Evolutionary conservation across 1,140 invertebrate species (phyloP).

Genomic region (Pectinophora gossypiella): DNA sequence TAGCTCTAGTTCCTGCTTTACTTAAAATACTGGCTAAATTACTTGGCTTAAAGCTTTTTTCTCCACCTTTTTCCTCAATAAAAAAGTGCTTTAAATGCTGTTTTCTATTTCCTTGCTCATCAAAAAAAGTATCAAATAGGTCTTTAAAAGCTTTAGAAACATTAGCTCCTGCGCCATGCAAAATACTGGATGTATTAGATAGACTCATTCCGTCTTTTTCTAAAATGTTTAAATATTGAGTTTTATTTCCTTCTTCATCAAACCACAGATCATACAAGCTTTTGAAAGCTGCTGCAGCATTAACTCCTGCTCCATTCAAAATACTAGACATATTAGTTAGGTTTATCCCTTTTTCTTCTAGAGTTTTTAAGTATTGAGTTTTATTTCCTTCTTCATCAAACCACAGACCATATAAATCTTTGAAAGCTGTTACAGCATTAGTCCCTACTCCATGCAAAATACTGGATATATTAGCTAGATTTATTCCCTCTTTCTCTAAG

Average conservation of each 20-base stretch:
- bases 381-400: constrained; percentile 14
- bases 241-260: constrained; percentile 25
- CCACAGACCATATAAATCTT: constrained; percentile 21
- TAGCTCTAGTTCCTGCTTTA: constrained; percentile 7
- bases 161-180: constrained; percentile 29
- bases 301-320: constrained; percentile 19
- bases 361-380: constrained; percentile 15
- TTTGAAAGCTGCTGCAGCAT: constrained; percentile 19
- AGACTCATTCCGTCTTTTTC: constrained; percentile 11
- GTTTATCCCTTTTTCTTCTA: constrained; percentile 14
- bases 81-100: constrained; percentile 15
- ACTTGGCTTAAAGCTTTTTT: constrained; percentile 9
- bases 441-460: constrained; percentile 24
- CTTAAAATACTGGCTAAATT: constrained; percentile 11
- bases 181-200: constrained; percentile 25
- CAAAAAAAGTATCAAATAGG: constrained; percentile 19
- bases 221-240: constrained; percentile 27
- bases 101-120: constrained; percentile 23
- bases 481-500: constrained; percentile 12
- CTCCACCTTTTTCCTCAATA: constrained; percentile 2
- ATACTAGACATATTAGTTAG: constrained; percentile 11
- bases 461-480: constrained; percentile 24
- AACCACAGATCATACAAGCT: constrained; percentile 18
- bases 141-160: constrained; percentile 25
- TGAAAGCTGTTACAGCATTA: constrained; percentile 20